phyloP scores from a whole-genome alignment of 2,888 invertebrate genomes.

The Globia sparganii region DNA sequence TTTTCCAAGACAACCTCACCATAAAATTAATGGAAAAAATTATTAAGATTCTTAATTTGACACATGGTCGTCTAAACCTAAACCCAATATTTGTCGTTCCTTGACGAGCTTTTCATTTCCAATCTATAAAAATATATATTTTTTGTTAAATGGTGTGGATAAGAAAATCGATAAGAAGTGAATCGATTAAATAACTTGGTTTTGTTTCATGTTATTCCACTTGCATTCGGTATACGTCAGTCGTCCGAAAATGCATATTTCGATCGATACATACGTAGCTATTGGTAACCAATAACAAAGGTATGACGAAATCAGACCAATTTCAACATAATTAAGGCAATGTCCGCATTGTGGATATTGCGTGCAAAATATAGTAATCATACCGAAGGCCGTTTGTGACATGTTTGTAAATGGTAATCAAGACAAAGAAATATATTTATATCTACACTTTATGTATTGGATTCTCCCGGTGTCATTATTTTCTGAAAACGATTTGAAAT shows the following conservation, averaged over 20 bases:
- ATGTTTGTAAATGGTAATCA: not conserved
- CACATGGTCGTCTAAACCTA: not conserved
- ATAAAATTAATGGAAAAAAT: too few relatives aligned
- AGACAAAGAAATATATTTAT: constrained; percentile 11
- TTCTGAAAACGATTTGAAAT: not conserved
- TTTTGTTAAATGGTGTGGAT: not conserved
- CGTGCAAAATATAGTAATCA: constrained; percentile 39
- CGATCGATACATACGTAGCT: not conserved
- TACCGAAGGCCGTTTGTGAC: constrained; percentile 11
- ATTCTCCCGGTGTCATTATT: not conserved
- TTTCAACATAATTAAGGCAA: constrained; percentile 29
- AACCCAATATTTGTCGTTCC: not conserved
- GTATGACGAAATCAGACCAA: constrained; percentile 18
- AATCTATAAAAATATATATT: not conserved
- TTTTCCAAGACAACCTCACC: too few relatives aligned
- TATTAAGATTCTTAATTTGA: not conserved
- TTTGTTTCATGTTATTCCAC: not conserved
- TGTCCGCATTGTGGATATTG: constrained; percentile 29
- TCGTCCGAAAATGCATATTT: not conserved
- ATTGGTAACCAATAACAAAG: constrained; percentile 6
- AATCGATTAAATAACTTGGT: not conserved
- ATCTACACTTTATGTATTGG: not conserved
- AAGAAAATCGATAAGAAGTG: not conserved
- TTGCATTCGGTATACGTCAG: constrained; percentile 2
- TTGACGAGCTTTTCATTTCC: not conserved